Evolutionary conservation across 1,140 invertebrate genomes (phyloP).

Genomic region (Polypedilum vanderplanki): DNA sequence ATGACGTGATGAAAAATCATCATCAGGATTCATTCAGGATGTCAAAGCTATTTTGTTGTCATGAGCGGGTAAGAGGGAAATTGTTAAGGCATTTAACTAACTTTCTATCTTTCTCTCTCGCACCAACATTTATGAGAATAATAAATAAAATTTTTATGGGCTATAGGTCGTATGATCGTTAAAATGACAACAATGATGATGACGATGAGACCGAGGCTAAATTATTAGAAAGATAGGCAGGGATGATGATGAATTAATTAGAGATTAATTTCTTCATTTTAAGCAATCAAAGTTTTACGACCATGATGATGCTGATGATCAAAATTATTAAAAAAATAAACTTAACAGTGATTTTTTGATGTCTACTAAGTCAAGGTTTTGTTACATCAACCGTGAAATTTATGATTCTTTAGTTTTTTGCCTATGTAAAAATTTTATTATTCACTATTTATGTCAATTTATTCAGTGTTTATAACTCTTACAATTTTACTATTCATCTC

Average conservation of each 20-base stretch:
- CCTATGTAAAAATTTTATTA: too few relatives aligned
- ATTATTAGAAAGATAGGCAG: neutral
- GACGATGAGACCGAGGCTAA: neutral
- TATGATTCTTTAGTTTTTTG: too few relatives aligned
- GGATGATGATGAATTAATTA: constrained; percentile 14
- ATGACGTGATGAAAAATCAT: constrained; percentile 18
- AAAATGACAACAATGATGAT: neutral
- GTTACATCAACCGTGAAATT: too few relatives aligned
- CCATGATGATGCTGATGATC: neutral
- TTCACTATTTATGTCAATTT: too few relatives aligned
- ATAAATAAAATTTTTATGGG: constrained; percentile 13
- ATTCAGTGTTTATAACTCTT: too few relatives aligned
- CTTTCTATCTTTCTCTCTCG: too few relatives aligned
- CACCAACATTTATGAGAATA: neutral
- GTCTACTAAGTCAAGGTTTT: too few relatives aligned
- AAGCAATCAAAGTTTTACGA: too few relatives aligned
- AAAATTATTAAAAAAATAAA: neutral
- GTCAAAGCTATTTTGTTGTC: neutral
- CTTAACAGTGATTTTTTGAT: too few relatives aligned
- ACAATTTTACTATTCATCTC: too few relatives aligned
- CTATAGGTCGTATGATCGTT: neutral
- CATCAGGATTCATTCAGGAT: neutral
- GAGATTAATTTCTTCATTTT: neutral
- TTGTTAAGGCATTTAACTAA: neutral
- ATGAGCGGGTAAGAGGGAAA: neutral